phyloP scores from a whole-genome alignment of 2,888 invertebrate genomes.

The Standfussiana lucernea region DNA sequence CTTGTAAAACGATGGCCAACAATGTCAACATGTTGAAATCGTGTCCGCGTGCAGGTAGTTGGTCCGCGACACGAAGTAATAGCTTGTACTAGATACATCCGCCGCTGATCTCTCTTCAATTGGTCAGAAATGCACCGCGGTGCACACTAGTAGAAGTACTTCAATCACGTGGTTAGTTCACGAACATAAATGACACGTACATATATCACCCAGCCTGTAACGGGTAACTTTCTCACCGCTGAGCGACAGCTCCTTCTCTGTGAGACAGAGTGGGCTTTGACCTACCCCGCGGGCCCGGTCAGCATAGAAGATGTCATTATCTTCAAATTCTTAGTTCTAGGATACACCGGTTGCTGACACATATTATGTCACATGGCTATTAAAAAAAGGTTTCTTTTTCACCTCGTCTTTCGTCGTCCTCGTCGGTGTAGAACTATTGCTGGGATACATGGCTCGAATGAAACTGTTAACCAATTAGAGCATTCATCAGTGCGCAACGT shows the following conservation, averaged over 20 bases:
- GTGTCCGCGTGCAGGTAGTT: neutral
- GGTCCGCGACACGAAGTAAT: neutral
- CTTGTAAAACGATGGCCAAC: neutral
- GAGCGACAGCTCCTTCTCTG: neutral
- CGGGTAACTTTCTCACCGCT: neutral
- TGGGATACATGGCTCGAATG: neutral
- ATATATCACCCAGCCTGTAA: neutral
- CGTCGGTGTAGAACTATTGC: too few species aligned
- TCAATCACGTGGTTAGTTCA: neutral
- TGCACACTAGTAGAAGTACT: neutral
- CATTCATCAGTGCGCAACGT: neutral
- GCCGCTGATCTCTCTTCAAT: neutral
- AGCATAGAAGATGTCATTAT: neutral
- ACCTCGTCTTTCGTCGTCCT: too few species aligned
- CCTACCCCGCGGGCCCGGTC: neutral
- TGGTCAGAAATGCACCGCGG: neutral
- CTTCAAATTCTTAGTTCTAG: neutral
- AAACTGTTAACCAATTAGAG: neutral
- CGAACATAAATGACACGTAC: neutral
- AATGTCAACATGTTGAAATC: neutral
- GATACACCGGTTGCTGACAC: too few species aligned
- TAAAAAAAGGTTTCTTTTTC: neutral
- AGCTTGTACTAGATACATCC: neutral
- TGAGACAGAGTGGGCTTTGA: neutral
- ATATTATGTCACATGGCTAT: too few species aligned